Base-by-base conservation (phyloP, 2,113 vertebrate genomes). In the Cairina moschata region DNA sequence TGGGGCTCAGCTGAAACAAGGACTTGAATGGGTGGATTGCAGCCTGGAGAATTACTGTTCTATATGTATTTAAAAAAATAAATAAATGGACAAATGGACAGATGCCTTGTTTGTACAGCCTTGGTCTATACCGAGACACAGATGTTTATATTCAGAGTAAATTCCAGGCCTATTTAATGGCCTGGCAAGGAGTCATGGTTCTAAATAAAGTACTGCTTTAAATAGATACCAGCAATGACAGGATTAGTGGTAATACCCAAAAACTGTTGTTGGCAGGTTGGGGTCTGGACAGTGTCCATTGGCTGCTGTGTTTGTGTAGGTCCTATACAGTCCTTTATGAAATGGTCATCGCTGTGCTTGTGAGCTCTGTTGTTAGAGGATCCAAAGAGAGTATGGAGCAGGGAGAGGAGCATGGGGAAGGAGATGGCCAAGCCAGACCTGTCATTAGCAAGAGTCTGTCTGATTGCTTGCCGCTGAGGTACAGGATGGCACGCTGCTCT, bases 221-320 rank as follows among this genome's bases (percentile, higher is more conserved):
- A 71, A 23, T 34, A 72, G 34, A 62, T 9, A 26, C 69, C 31
- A 36, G 34, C 20, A 66, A 13, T 42, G 71, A 36, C 16, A 28
- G 55, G 46, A 73, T 62, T 73, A 68, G 28, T 46, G 42, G 22
- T 38, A 80, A 50, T 50, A 71, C 26, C 44, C 13, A 5, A 46
- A 34, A 72, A 46, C 6, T 29, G 29, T 5, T 81, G 18, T 50
- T 88, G 68, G 50, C 62, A 68, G 34, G 25, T 42, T 29, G 52
- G 1, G 0, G 56, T 4, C 2, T 1, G 62, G 79, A n/a, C 26
- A 8, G 48, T 8, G 34, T 26, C 63, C 52, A 60, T 13, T 13
- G 8, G 4, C 36, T n/a, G 6, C 16, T 29, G 17, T 40, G 48
- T 26, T 59, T 74, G 46, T 68, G 54, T 52, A 14, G 28, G 22